phyloP scores from a whole-genome alignment of 2,888 invertebrate genomes.

The Sinotaia quadrata region DNA sequence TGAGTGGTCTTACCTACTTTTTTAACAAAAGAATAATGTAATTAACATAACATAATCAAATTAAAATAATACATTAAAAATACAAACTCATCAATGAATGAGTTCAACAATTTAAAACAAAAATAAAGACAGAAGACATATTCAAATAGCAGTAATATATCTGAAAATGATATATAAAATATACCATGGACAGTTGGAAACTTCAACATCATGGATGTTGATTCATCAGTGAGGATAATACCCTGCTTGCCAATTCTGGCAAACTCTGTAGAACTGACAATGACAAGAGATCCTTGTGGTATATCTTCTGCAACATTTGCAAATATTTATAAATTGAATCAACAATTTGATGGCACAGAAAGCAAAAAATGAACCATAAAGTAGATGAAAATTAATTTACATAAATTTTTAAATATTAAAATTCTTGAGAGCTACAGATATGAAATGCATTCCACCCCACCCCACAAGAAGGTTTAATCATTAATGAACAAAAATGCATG shows the following conservation, averaged over 20 bases:
- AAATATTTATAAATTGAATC: too few relatives aligned
- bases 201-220: slow-evolving; percentile 53
- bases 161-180: slow-evolving; percentile 17
- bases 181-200: slow-evolving; percentile 64
- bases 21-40: too few relatives aligned
- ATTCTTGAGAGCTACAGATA: too few relatives aligned
- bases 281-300: slow-evolving; percentile 20
- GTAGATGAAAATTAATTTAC: too few relatives aligned
- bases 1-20: too few relatives aligned
- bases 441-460: too few relatives aligned
- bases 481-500: too few relatives aligned
- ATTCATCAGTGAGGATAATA: slow-evolving; percentile 54
- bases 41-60: background rate
- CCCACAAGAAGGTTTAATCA: too few relatives aligned
- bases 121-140: too few relatives aligned
- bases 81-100: background rate
- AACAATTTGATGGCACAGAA: background rate
- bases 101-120: background rate
- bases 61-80: background rate
- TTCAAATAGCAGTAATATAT: too few relatives aligned
- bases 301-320: slow-evolving; percentile 52
- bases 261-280: slow-evolving; percentile 56
- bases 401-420: too few relatives aligned
- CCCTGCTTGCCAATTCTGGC: slow-evolving; percentile 60
- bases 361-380: too few relatives aligned